Percentiles rank a stretch among this genome's conserved stretches.
These are phyloP conservation scores for Tetragonula carbonaria DNA, from an alignment of 2,888 invertebrate species.

Conservation along the genomic window DNA sequence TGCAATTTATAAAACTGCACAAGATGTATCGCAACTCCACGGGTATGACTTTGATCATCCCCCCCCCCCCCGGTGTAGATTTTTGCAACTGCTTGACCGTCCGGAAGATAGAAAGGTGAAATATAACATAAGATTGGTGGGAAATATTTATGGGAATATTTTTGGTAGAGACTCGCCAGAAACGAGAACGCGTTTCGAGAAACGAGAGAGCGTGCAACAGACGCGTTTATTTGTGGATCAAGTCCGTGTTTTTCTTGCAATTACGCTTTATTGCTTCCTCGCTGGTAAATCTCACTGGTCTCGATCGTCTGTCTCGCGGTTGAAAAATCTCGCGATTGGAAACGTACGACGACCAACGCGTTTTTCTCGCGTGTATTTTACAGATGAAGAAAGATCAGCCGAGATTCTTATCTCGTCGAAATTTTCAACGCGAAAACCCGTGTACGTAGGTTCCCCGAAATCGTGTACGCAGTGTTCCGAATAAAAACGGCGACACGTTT, in stretches of 20 bases:
- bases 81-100: background rate
- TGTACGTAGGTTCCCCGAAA: slow-evolving; percentile 44
- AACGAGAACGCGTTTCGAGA: background rate
- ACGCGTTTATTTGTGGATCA: slow-evolving; percentile 18
- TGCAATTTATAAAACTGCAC: too few relatives aligned
- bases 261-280: slow-evolving; percentile 19
- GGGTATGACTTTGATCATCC: too few relatives aligned
- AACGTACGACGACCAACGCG: background rate
- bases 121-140: background rate
- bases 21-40: too few relatives aligned
- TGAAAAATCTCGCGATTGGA: background rate
- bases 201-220: background rate
- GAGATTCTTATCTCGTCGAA: slow-evolving; percentile 6
- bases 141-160: background rate
- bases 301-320: background rate
- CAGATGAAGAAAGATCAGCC: background rate
- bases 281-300: background rate
- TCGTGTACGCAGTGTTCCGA: slow-evolving; percentile 30
- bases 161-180: background rate
- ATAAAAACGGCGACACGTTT: slow-evolving; percentile 56
- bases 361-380: background rate
- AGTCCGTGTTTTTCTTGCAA: slow-evolving; percentile 19
- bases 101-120: background rate
- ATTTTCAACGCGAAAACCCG: background rate
- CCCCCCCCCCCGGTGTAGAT: background rate